Evolutionary conservation across 2,888 invertebrate species (phyloP).

Genomic region (Archaeoteleia sp.): DNA sequence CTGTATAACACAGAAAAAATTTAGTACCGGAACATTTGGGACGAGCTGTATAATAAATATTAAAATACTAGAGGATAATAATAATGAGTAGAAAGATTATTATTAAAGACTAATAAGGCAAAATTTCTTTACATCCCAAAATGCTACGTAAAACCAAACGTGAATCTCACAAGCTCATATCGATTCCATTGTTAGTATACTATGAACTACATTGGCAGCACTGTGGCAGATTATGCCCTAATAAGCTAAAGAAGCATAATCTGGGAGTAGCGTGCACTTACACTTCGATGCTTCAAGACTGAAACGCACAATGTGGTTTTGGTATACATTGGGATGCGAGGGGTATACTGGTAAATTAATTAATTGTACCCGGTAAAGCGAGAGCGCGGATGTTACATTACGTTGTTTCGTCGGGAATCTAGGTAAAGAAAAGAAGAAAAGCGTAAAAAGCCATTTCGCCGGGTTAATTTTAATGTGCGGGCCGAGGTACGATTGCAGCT

Average conservation of each 20-base stretch:
- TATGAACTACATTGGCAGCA: slow-evolving; percentile 4
- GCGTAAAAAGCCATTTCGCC: slow-evolving; percentile 34
- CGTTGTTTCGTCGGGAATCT: slow-evolving; percentile 13
- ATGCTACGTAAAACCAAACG: too few species aligned
- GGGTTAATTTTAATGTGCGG: slow-evolving; percentile 40
- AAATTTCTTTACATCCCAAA: too few species aligned
- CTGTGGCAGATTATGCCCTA: slow-evolving; percentile 45
- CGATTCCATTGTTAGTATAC: slow-evolving; percentile 25
- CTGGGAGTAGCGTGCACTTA: slow-evolving; percentile 29
- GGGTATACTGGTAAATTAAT: slow-evolving; percentile 54
- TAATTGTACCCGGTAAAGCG: slow-evolving; percentile 42
- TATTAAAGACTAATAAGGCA: too few species aligned
- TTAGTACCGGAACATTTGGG: too few species aligned
- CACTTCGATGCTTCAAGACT: slow-evolving; percentile 29
- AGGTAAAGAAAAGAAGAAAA: slow-evolving; percentile 30
- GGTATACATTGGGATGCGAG: slow-evolving; percentile 41
- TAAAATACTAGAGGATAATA: too few species aligned
- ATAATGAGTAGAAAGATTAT: too few species aligned
- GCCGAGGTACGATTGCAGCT: slow-evolving; percentile 32
- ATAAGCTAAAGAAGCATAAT: slow-evolving; percentile 55
- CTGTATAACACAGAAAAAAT: too few species aligned
- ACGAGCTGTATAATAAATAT: too few species aligned
- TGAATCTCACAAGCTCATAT: too few species aligned
- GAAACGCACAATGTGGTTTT: slow-evolving; percentile 35
- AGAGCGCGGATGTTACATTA: slow-evolving; percentile 33